Evolutionary conservation across 2,797 vertebrate genomes (phyloP), one percentile per base, ranked within the genome.

Genomic region (Dromococcyx pavoninus): DNA sequence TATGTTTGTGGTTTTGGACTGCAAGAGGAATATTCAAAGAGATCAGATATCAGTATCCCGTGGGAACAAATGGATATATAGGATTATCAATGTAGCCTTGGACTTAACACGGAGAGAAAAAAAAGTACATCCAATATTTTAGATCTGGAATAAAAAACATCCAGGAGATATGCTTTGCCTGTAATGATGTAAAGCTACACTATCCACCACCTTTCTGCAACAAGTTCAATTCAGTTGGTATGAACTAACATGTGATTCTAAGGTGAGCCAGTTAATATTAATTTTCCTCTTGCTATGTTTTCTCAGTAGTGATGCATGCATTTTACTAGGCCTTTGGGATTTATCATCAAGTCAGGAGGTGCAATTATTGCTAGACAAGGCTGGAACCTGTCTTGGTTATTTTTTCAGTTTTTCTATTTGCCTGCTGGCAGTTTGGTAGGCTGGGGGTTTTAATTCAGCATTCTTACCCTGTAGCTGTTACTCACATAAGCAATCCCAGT

Each of bases 1-100:
- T 70, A 39, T 92, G 96, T 91, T 86, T 93, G 94, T 94, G 95
- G 95, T 86, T 97, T 97, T 94, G 94, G 91, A 97, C 96, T 93
- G 96, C 90, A 92, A 95, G 27, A 91, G 66, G 91, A 97, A 89
- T 95, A 89, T 81, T 74, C 90, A 64, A 69, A 90, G 92, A 96
- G 81, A 97, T 96, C 94, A 92, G 79, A 60, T 95, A 94, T 88
- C 86, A 48, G 85, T 48, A 93, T 95, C 84, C 50, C 77, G 78
- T 32, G 67, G 83, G 93, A 96, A 82, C 28, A 82, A 88, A 85
- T 58, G 81, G 94, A 82, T 92, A 85, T 53, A 48, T 70, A 76
- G 65, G 76, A 95, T 88, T 88, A 93, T 67, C 72, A 41, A 10
- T 80, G 84, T 73, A 24, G 12, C 86, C 69, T 94, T 95, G 78